Percentiles rank a stretch among this genome's conserved stretches.
Conservation (phyloP, 2,797 vertebrate genomes). For the Peromyscus attwateri region DNA sequence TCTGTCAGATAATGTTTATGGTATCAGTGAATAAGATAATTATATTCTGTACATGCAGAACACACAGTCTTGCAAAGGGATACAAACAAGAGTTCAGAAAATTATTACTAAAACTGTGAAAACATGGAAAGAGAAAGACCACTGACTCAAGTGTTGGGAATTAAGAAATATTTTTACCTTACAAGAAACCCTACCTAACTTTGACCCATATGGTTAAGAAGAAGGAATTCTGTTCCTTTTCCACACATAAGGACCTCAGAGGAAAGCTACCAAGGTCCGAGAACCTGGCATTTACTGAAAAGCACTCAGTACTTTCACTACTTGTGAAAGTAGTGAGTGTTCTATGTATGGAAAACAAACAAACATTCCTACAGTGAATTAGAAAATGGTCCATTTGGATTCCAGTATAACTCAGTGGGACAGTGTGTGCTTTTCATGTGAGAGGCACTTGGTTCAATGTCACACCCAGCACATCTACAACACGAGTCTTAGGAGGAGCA, state of each 20-base stretch:
- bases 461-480: conserved; percentile 12
- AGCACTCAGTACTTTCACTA: too few relatives aligned
- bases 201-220: not conserved
- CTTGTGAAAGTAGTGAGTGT: not conserved
- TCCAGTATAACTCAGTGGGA: not conserved
- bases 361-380: not conserved
- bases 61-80: not conserved
- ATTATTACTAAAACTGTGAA: not conserved
- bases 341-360: not conserved
- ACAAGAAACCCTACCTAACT: not conserved
- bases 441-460: not conserved
- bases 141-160: not conserved
- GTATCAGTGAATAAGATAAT: not conserved
- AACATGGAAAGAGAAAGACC: not conserved
- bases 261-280: too few relatives aligned
- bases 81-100: conserved; percentile 12
- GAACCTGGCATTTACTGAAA: too few relatives aligned
- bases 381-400: not conserved
- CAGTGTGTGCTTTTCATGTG: not conserved
- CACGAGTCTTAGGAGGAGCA: not conserved
- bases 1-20: not conserved
- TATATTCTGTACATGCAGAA: not conserved
- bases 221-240: too few relatives aligned
- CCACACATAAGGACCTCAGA: too few relatives aligned
- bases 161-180: not conserved